These are phyloP conservation scores for Xenus cinereus DNA, from an alignment of 2,113 vertebrate genomes.

Conservation along the genomic window DNA sequence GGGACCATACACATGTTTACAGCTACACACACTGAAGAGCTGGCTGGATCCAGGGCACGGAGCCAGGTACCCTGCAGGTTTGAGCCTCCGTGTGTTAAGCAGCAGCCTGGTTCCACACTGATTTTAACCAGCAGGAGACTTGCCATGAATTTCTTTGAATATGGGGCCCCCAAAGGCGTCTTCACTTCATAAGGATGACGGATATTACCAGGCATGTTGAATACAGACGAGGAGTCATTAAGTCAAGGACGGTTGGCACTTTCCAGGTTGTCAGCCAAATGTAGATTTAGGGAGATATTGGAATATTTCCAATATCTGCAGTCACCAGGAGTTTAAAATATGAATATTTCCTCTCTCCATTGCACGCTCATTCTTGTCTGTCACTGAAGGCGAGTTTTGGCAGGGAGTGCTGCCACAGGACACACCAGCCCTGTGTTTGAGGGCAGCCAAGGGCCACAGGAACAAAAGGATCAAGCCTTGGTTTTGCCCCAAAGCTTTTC, in stretches of 20 bases:
- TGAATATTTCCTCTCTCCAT: neutral
- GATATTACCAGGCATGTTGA: neutral
- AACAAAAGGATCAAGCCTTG: neutral
- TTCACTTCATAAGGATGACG: neutral
- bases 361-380: neutral
- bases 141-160: neutral
- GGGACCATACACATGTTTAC: neutral
- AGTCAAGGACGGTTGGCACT: neutral
- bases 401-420: neutral
- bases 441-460: neutral
- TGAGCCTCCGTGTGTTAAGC: neutral
- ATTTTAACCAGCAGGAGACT: neutral
- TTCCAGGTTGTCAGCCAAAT: neutral
- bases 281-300: neutral
- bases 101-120: neutral
- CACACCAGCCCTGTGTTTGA: neutral
- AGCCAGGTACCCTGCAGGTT: neutral
- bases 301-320: neutral
- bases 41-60: neutral
- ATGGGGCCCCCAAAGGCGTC: neutral
- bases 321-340: neutral
- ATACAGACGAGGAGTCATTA: neutral
- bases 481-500: neutral
- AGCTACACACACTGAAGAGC: neutral
- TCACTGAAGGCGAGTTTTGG: neutral